Base-by-base conservation (phyloP, 2,113 vertebrate species). In the Alouatta palliata region DNA sequence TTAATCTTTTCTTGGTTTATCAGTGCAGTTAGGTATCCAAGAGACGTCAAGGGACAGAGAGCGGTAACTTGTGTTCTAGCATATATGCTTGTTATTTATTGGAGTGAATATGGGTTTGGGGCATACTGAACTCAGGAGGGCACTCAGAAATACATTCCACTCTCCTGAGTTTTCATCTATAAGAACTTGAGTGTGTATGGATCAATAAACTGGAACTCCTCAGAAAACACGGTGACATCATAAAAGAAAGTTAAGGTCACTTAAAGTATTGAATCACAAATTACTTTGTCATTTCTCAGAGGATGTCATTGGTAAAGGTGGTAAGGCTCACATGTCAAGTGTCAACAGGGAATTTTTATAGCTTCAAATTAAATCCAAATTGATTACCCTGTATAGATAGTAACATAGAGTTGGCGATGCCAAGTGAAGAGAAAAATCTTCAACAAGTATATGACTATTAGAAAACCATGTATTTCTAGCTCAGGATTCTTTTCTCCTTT, bases 1-100 rank as follows among this genome's bases (percentile, higher is more conserved):
- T 75, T 68, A 47, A 56, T 75, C 76, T 92, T 27, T 81, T 64
- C 12, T 17, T 97, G 93, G 49, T 52, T 85, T 80, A 68, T 88
- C 73, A 73, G 66, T 58, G 27, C 49, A 70, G 14, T 27, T 70
- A 58, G 23, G 32, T 77, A 71, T 45, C 71, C 43, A 37, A 25
- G 30, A 8, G 35, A 30, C 1, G 2, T 66, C 43, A 37, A 32
- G 30, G 10, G 35, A 30, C 12, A 1, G 27, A 40, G 20, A 32
- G 9, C 52, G 47, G 17, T 77, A 52, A 77, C 83, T 73, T 87
- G 25, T 87, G 10, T 93, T 77, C 52, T 86, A 85, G 70, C 81
- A 40, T 32, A 9, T 68, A 27, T 73, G 45, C 85, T 79, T 71
- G 52, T 75, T 68, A 35, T 71, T 87, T 56, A 52, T 37, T 58